Evolutionary conservation across 2,113 vertebrate species (phyloP), one percentile per base, ranked within the genome.

Genomic region (Silurus meridionalis): DNA sequence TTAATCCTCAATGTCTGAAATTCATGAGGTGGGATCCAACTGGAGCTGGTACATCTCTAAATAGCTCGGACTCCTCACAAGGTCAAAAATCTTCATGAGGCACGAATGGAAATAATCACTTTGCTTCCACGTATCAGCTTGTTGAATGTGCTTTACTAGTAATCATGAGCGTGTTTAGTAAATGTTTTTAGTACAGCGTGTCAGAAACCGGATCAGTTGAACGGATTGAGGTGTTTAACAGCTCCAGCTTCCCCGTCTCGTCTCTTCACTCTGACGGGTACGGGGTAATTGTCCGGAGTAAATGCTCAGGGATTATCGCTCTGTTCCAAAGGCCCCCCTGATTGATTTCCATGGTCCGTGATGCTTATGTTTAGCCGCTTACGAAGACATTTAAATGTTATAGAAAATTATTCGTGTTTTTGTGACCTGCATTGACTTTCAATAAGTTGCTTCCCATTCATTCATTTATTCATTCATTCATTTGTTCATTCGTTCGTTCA

Each of bases 291-390:
- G 89, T 77, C 50, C 8, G 53, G 64, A 80, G 57, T 46, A 87
- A 78, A 46, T 81, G 83, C 85, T 78, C 2, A 81, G 81, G 86
- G 84, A 75, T 87, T 87, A 89, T 88, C 86, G 75, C 83, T 82
- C 83, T 84, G 60, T 89, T 87, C 88, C 74, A 91, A 90, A 90
- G 89, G 53, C 71, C 84, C 87, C 37, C 67, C 88, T 90, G 89
- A 92, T 91, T 91, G 90, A 91, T 90, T 81, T 81, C 61, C 57
- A 85, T 87, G 72, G 83, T 55, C 84, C 10, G 37, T 89, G 90
- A 90, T 89, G 88, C 85, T 92, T 90, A 91, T 91, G 88, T 92
- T 92, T 90, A 89, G 89, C 86, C 48, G 48, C 63, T 86, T 58
- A 5, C 48, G 85, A 46, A 86, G 89, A 85, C 13, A 88, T 85